phyloP scores from a whole-genome alignment of 2,113 vertebrate genomes.

The Oxygymnocypris stewartii region DNA sequence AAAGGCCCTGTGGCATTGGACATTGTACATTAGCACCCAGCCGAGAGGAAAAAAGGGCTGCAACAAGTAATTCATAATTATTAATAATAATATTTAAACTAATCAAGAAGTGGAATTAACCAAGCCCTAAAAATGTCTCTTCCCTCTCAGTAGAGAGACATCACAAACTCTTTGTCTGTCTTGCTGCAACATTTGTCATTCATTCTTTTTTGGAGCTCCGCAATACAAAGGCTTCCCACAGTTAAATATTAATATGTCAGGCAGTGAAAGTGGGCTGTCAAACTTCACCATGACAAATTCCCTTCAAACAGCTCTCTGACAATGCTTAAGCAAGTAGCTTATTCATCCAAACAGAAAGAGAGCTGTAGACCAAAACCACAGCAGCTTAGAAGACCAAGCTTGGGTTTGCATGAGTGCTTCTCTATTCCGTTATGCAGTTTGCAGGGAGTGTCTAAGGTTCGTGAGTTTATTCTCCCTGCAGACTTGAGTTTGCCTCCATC shows the following conservation, averaged over 20 bases:
- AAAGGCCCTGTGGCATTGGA: neutral
- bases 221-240: constrained; percentile 18
- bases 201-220: neutral
- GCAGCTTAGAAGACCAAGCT: constrained; percentile 9
- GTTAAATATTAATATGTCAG: constrained; percentile 34
- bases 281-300: constrained; percentile 15
- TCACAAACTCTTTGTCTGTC: constrained; percentile 12
- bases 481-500: constrained; percentile 20
- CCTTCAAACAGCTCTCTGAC: neutral
- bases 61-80: too few relatives aligned
- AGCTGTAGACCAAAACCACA: neutral
- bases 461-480: neutral
- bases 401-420: neutral
- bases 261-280: constrained; percentile 35
- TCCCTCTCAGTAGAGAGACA: neutral
- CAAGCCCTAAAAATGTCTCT: neutral
- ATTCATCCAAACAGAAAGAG: constrained; percentile 9
- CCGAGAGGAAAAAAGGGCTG: neutral
- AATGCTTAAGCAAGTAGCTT: neutral
- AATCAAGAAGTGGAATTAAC: neutral
- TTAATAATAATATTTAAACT: too few relatives aligned
- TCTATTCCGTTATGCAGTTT: constrained; percentile 17
- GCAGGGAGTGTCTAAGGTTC: neutral
- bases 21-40: neutral
- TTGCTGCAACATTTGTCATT: constrained; percentile 14